Evolutionary conservation across 1,140 invertebrate species (phyloP).

Genomic region (Eumeta japonica): DNA sequence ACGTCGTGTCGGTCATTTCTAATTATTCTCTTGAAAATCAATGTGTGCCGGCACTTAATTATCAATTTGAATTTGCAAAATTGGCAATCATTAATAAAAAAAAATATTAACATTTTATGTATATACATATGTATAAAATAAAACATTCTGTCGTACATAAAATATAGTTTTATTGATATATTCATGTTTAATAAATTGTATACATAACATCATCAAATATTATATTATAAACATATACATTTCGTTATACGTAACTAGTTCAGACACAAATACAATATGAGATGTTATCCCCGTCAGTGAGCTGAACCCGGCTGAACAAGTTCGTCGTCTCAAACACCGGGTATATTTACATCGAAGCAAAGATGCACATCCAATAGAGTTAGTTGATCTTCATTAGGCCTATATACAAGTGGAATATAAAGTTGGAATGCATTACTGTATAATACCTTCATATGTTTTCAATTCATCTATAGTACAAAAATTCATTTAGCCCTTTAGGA

Average conservation of each 20-base stretch:
- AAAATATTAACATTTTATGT: too few species aligned
- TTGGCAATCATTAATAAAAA: too few species aligned
- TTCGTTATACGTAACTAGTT: conserved; percentile 54
- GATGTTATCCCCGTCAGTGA: conserved; percentile 51
- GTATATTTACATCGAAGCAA: conserved; percentile 51
- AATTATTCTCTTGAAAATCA: too few species aligned
- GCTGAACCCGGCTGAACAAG: conserved; percentile 10
- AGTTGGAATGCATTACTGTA: conserved; percentile 53
- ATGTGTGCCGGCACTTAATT: too few species aligned
- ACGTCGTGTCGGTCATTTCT: too few species aligned
- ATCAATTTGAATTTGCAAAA: too few species aligned
- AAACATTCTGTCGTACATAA: conserved; percentile 55
- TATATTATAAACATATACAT: conserved; percentile 59
- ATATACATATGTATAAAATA: too few species aligned
- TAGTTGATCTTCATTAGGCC: conserved; percentile 47
- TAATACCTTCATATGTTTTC: neutral
- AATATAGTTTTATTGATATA: conserved; percentile 62
- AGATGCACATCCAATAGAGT: conserved; percentile 40
- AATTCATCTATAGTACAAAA: neutral
- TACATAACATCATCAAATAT: conserved; percentile 58
- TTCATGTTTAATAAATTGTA: conserved; percentile 59
- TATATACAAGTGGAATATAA: conserved; percentile 57
- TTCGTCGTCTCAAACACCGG: conserved; percentile 16
- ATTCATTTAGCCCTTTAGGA: too few species aligned
- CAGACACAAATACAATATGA: conserved; percentile 58